Evolutionary conservation across 2,113 vertebrate species (phyloP), one percentile per base, ranked within the genome.

Genomic region (Cnemophilus loriae): DNA sequence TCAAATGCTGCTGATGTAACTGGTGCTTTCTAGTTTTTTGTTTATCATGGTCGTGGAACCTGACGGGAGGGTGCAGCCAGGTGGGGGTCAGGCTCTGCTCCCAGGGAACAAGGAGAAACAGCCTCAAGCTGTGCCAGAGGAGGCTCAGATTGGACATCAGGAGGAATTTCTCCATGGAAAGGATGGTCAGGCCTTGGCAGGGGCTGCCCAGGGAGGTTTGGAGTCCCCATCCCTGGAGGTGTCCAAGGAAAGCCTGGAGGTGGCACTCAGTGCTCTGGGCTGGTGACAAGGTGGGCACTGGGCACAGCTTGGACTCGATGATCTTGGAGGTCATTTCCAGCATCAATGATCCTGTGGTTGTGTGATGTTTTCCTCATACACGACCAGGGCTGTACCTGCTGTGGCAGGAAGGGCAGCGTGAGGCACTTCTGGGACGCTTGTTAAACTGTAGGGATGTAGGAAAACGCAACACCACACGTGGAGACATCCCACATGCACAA

Each of bases 391-490:
- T 41, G 39, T 8, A 18, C 3, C 64, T 47, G 49, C n/a, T n/a
- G 3, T 3, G 23, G 16, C 3, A 9, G 42, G 20, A 42, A n/a
- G 30, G 22, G 73, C 52, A 37, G 27, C 0, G 0, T 0, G 20
- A 75, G 35, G 6, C n/a, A 1, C 9, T 28, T 21, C 46, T 83
- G 84, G 13, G 8, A 16, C 3, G 42, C 27, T 32, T 30, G 15
- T 22, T 55, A 11, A 21, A 21, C 7, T 30, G 1, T 2, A n/a
- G 10, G 16, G 46, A 4, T 26, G 57, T 1, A 12, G n/a, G 10
- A 44, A 63, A 87, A 61, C 0, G 0, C 67, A 76, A 0, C 16
- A 16, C 16, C 30, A 7, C 11, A 8, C 13, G 0, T 5, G 16
- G 33, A 60, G 37, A 47, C 39, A 19, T 22, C 56, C 60, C 33